Conservation (phyloP, 2,888 invertebrate species). For the Herminia tarsipennalis region DNA sequence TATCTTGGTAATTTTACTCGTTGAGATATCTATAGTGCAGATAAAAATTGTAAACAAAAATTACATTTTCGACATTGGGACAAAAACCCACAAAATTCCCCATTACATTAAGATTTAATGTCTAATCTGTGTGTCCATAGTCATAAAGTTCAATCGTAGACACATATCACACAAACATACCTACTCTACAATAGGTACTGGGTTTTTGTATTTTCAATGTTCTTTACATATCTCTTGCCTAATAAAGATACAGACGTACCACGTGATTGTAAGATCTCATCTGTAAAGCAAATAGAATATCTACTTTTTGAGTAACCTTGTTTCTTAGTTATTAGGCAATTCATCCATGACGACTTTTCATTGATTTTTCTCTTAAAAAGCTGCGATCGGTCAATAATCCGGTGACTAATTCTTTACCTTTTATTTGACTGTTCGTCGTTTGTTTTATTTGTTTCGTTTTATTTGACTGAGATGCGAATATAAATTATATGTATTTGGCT, state of each 20-base stretch:
- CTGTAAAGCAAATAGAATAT: slow-evolving; percentile 2
- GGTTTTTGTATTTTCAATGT: slow-evolving; percentile 31
- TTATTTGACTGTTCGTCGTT: too few species aligned
- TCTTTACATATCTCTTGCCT: slow-evolving; percentile 10
- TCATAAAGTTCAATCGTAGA: slow-evolving; percentile 45
- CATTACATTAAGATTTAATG: slow-evolving; percentile 47
- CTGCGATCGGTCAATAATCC: too few species aligned
- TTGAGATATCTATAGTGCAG: slow-evolving; percentile 75
- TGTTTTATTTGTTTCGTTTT: too few species aligned
- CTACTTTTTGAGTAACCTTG: slow-evolving; percentile 2
- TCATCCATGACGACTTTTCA: too few species aligned
- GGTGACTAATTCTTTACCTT: too few species aligned
- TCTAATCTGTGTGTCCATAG: slow-evolving; percentile 51
- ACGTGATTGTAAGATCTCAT: background rate
- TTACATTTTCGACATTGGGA: slow-evolving; percentile 58
- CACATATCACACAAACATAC: slow-evolving; percentile 21
- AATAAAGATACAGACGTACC: slow-evolving; percentile 14
- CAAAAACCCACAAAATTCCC: slow-evolving; percentile 55
- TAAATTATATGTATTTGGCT: too few species aligned
- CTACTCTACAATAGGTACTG: slow-evolving; percentile 21
- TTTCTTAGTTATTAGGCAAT: too few species aligned
- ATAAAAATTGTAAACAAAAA: slow-evolving; percentile 76
- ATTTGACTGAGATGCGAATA: too few species aligned
- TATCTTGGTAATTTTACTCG: slow-evolving; percentile 79
- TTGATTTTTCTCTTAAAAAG: too few species aligned